phyloP scores from a whole-genome alignment of 2,113 vertebrate species.

The Lampris incognitus region DNA sequence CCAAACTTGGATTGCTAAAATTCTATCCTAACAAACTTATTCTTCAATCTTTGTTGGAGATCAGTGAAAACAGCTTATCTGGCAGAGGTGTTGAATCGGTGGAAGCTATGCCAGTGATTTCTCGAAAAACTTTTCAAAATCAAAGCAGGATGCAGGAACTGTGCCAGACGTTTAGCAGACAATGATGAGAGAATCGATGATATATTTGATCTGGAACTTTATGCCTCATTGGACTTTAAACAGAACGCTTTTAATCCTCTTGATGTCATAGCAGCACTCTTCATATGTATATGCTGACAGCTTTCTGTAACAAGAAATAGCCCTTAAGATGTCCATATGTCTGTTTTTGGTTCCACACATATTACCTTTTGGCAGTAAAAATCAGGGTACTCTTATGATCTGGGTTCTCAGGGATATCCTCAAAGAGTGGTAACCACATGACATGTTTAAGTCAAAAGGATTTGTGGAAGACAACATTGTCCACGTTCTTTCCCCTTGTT shows the following conservation, averaged over 20 bases:
- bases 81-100: background rate
- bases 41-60: conserved; percentile 53
- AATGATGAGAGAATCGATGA: background rate
- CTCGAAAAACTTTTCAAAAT: conserved; percentile 55
- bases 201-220: background rate
- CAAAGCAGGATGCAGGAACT: conserved; percentile 51
- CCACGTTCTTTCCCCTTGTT: conserved; percentile 78
- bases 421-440: conserved; percentile 54
- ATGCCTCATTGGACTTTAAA: background rate
- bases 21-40: conserved; percentile 65
- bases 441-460: conserved; percentile 30
- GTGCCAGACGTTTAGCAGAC: background rate
- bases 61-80: conserved; percentile 34
- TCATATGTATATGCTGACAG: conserved; percentile 79
- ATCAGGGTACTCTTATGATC: conserved; percentile 75
- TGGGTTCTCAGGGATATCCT: conserved; percentile 77
- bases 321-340: conserved; percentile 81
- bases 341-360: conserved; percentile 82
- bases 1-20: conserved; percentile 33
- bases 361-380: conserved; percentile 66
- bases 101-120: conserved; percentile 47
- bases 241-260: conserved; percentile 56
- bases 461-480: conserved; percentile 67
- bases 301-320: conserved; percentile 77
- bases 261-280: conserved; percentile 76